phyloP scores from a whole-genome alignment of 2,113 vertebrate genomes.

The mouse (Mus musculus) region DNA sequence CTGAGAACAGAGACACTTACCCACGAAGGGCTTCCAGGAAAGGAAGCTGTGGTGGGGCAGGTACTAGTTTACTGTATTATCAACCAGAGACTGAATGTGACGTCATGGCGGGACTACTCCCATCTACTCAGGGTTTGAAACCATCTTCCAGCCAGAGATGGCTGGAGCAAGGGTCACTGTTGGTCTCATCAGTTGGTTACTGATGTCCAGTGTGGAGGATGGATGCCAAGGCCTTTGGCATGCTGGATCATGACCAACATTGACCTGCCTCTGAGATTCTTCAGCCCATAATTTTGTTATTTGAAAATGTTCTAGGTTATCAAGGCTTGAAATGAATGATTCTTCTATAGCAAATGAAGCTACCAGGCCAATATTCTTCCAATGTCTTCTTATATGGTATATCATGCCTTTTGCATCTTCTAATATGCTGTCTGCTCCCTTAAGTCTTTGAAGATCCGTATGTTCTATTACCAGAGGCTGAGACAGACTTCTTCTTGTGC shows the following conservation, averaged over 20 bases:
- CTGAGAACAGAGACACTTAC: neutral
- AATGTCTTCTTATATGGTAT: fast-evolving
- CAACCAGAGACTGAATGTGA: neutral
- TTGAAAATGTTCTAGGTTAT: neutral
- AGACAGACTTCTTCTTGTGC: neutral
- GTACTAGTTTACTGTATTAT: neutral
- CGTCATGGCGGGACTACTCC: neutral
- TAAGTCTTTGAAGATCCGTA: neutral
- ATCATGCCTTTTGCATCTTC: neutral
- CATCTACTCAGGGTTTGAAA: neutral
- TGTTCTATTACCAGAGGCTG: no score
- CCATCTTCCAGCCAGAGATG: neutral
- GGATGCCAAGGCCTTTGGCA: neutral
- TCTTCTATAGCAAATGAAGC: neutral
- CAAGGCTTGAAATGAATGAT: neutral
- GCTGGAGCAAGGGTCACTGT: neutral
- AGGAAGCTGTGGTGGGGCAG: neutral
- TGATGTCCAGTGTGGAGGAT: neutral
- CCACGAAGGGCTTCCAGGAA: neutral
- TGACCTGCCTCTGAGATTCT: neutral
- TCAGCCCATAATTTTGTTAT: neutral
- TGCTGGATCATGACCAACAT: neutral
- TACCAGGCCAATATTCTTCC: neutral
- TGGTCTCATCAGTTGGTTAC: neutral
- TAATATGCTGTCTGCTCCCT: neutral